Evolutionary conservation across 2,888 invertebrate species (phyloP).

Genomic region (Lasius platythorax): DNA sequence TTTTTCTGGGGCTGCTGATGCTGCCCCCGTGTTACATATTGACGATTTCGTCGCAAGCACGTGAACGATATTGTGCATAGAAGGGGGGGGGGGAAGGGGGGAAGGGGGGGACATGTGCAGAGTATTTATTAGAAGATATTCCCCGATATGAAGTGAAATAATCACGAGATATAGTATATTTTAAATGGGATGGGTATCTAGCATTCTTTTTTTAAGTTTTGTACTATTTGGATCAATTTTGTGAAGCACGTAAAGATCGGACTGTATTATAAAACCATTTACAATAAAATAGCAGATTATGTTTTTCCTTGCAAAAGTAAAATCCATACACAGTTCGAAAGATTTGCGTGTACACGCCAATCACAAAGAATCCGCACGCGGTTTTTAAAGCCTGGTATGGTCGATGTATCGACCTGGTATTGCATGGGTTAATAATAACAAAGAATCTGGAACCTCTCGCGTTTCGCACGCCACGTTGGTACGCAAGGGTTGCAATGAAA

Average conservation of each 20-base stretch:
- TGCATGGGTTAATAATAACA: conserved; percentile 75
- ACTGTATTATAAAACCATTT: background rate
- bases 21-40: conserved; percentile 37
- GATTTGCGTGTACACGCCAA: conserved; percentile 58
- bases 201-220: background rate
- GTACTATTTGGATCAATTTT: background rate
- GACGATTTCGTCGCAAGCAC: conserved; percentile 20
- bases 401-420: conserved; percentile 72
- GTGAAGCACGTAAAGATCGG: background rate
- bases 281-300: background rate
- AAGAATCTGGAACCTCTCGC: conserved; percentile 73
- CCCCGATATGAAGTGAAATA: background rate
- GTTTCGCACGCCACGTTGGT: conserved; percentile 57
- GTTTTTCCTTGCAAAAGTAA: background rate
- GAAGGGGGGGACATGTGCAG: background rate
- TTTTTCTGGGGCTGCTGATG: conserved; percentile 28
- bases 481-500: conserved; percentile 70
- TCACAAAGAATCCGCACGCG: conserved; percentile 34
- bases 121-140: conserved; percentile 23
- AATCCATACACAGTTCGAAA: background rate
- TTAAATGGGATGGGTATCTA: background rate
- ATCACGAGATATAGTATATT: background rate
- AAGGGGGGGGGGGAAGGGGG: too few species aligned
- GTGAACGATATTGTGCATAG: conserved; percentile 21
- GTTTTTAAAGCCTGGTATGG: conserved; percentile 63